phyloP scores from a whole-genome alignment of 2,797 vertebrate species.

The Urosaurus nigricauda region DNA sequence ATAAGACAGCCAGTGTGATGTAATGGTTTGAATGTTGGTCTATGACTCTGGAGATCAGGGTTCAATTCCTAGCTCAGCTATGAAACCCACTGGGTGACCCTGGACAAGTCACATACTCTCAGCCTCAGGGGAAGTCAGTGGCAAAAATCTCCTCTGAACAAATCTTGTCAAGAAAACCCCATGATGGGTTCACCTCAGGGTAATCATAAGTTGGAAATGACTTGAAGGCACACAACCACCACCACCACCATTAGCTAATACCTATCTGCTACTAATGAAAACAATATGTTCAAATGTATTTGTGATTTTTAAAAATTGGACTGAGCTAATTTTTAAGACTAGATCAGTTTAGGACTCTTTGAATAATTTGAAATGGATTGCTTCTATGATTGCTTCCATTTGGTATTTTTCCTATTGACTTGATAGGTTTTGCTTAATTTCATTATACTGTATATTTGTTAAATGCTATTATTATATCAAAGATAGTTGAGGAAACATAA shows the following conservation, averaged over 20 bases:
- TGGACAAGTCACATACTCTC: too few species aligned
- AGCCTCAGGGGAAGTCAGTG: too few species aligned
- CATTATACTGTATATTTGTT: not conserved
- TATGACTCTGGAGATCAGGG: too few species aligned
- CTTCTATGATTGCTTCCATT: constrained; percentile 7
- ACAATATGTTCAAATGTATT: not conserved
- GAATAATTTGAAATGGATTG: not conserved
- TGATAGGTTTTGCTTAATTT: constrained; percentile 1
- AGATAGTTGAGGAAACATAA: not conserved
- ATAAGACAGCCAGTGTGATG: not conserved
- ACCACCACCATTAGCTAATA: not conserved
- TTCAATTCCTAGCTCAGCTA: too few species aligned
- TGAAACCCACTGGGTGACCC: too few species aligned
- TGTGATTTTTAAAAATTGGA: not conserved
- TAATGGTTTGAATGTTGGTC: too few species aligned
- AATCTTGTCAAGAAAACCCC: too few species aligned
- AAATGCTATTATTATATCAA: not conserved
- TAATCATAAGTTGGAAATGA: too few species aligned
- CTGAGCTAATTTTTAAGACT: constrained; percentile 8
- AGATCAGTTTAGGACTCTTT: not conserved
- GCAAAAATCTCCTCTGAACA: too few species aligned
- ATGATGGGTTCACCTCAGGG: too few species aligned
- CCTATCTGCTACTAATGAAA: not conserved
- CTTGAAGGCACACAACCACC: too few species aligned
- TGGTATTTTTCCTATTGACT: not conserved